Evolutionary conservation across 2,113 vertebrate genomes (phyloP), one percentile per base, ranked within the genome.

Genomic region (Podilymbus podiceps): DNA sequence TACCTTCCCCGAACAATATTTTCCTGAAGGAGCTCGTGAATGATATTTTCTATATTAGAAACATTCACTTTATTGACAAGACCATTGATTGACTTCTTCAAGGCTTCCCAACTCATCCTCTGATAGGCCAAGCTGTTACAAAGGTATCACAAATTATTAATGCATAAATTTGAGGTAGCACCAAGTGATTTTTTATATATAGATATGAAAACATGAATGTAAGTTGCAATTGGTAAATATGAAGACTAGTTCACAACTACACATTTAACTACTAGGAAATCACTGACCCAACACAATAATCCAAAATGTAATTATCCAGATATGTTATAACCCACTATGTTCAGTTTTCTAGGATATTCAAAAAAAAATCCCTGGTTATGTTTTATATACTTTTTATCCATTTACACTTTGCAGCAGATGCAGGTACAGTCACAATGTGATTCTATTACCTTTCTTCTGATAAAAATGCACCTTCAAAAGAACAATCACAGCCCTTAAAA

Each of bases 21-120:
- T 98, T 99, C 99, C 96, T 99, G 99, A 95, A 99, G 98, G 42
- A 99, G 98, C 96, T 99, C 99, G 96, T 99, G 99, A 96, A 99
- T 99, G 93, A 99, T 99, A 95, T 98, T 99, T 87, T 97, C 98
- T 66, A 99, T 99, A 97, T 99, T 99, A 75, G 99, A 99, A 94
- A 99, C 99, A 5, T 99, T 99, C 71, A 99, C 99, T 98, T 99
- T 99, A 97, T 99, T 99, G 97, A 99, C 99, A 84, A 99, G 98
- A 97, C 99, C 99, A 42, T 99, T 99, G 98, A 99, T 99, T 5
- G 99, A 99, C 96, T 99, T 99, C 98, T 99, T 99, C 94, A 99
- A 97, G 24, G 99, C 99, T 97, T 99, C 99, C 99, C 99, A 99
- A 97, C 99, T 99, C 99, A 99, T 99, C 90, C 99, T 99, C 97